Evolutionary conservation across 1,140 invertebrate genomes (phyloP), one percentile per base, ranked within the genome.

Genomic region (Wiebesia pumilae): DNA sequence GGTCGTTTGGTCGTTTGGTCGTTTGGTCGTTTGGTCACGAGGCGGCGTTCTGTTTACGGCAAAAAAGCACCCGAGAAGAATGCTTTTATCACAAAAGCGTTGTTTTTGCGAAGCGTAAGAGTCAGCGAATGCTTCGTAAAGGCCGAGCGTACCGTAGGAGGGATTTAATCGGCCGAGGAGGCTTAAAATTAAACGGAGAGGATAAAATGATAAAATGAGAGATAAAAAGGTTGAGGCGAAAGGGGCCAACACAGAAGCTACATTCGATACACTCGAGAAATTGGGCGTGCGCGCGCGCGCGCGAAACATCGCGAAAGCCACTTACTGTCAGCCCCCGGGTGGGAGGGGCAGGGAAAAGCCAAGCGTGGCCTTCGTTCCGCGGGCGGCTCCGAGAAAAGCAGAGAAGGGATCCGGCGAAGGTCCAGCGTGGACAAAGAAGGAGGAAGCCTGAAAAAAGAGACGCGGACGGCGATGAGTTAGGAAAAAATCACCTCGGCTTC

Each of bases 391-490:
- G 6, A 3, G 47, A 83, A 83, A 83, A 75, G 38, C 54, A 75
- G 71, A 62, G 71, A 77, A 83, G 82, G 82, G 51, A 75, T n/a
- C 51, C 33, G 54, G 12, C 30, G 43, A 62, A 77, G 82, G 51
- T 75, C 81, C 69, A 75, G 81, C 69, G 81, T 30, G 62, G 65
- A 82, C 84, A 78, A 71, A 79, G 83, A 81, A 58, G 62, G 79
- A 82, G 69, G 81, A 88, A 88, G 40, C 83, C 30, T n/a, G 67
- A 47, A 69, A 62, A 62, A 82, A 83, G 75, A 79, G 47, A 84
- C 27, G 58, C 58, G 75, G 24, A 19, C 27, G 71, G n/a, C 75
- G 51, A 79, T 35, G 30, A 79, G 30, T 54, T 54, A 58, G 51
- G 30, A 35, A 54, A 58, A 58, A 79, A 54, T 78, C 10, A 1